Percentiles rank a stretch among this genome's conserved stretches.
phyloP scores from a whole-genome alignment of 1,140 invertebrate genomes.

The Polyergus mexicanus region DNA sequence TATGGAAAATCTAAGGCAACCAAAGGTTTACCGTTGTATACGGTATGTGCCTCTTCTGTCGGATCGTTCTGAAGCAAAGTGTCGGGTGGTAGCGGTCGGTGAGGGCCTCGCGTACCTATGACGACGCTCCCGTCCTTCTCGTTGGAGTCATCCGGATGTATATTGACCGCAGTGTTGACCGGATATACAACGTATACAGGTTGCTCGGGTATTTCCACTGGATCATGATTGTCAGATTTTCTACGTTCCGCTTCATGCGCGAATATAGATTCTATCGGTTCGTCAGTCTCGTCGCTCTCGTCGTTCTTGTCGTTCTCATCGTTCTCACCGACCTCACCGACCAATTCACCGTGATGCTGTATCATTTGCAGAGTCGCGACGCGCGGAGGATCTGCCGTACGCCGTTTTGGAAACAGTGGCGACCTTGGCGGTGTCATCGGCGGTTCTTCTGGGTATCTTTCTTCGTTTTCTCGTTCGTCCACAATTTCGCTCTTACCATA shows the following conservation, averaged over 20 bases:
- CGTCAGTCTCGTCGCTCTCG: conserved; percentile 42
- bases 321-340: conserved; percentile 55
- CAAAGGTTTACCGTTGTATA: conserved; percentile 63
- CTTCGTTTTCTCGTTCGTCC: conserved; percentile 60
- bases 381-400: conserved; percentile 77
- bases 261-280: not conserved
- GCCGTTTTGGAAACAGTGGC: conserved; percentile 81
- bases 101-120: conserved; percentile 87
- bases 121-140: conserved; percentile 87
- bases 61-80: conserved; percentile 81
- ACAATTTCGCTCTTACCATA: not conserved
- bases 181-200: conserved; percentile 90
- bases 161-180: conserved; percentile 85
- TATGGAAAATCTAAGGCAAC: conserved; percentile 88
- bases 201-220: conserved; percentile 79
- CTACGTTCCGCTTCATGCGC: conserved; percentile 60
- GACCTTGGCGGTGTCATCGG: conserved; percentile 84
- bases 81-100: conserved; percentile 87
- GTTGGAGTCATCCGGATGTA: conserved; percentile 84
- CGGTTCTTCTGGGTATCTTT: conserved; percentile 83
- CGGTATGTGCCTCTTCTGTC: conserved; percentile 63
- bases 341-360: conserved; percentile 81
- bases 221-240: conserved; percentile 68
- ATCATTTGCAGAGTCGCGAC: conserved; percentile 90
- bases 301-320: conserved; percentile 42